Evolutionary conservation across 2,888 invertebrate species (phyloP).

Genomic region (Caenorhabditis becei): DNA sequence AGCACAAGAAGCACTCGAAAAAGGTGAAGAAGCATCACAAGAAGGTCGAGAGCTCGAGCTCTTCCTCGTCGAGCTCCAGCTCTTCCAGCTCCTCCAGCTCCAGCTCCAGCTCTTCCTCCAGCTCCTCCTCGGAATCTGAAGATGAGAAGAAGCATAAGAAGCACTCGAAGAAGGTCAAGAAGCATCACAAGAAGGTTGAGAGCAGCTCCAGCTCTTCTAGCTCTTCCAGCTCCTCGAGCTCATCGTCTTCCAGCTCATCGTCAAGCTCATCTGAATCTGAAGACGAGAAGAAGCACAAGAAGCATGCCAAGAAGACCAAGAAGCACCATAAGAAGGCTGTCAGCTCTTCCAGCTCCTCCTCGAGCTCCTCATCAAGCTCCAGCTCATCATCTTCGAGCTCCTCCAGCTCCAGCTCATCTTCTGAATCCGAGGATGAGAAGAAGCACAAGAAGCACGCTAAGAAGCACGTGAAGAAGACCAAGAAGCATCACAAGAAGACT

Average conservation of each 20-base stretch:
- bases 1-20: constrained; percentile 25
- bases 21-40: constrained; percentile 54
- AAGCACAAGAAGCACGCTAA: constrained; percentile 36
- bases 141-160: constrained; percentile 51
- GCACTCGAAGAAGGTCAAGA: constrained; percentile 42
- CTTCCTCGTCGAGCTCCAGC: constrained; percentile 26
- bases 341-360: constrained; percentile 7
- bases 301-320: too few species aligned
- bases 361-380: too few species aligned
- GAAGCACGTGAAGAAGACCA: constrained; percentile 27
- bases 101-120: constrained; percentile 23
- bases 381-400: constrained; percentile 17
- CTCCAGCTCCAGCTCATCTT: constrained; percentile 19
- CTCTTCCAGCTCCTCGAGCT: constrained; percentile 13
- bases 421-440: constrained; percentile 43
- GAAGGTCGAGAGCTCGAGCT: constrained; percentile 17
- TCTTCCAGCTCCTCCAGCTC: constrained; percentile 8
- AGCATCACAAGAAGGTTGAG: constrained; percentile 42
- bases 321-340: constrained; percentile 42
- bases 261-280: constrained; percentile 33
- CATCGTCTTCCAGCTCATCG: constrained; percentile 1
- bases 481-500: constrained; percentile 54
- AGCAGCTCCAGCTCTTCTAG: constrained; percentile 30
- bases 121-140: constrained; percentile 49
- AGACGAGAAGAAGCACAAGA: constrained; percentile 43